Base-by-base conservation (phyloP, 2,113 vertebrate species). In the Centropus bengalensis region DNA sequence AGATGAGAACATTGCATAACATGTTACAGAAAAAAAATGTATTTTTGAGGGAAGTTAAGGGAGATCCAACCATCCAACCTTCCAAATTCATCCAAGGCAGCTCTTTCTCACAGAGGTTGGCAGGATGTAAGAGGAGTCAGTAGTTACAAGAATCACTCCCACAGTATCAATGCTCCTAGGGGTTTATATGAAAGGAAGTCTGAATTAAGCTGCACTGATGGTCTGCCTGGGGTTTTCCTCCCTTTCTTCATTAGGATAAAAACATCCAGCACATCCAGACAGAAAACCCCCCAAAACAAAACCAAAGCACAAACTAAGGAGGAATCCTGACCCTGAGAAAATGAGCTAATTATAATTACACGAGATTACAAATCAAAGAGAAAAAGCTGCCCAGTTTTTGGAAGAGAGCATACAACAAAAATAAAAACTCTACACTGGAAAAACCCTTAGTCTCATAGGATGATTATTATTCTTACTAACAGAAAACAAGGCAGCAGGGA, bases 401-500 rank as follows among this genome's bases (percentile, higher is more conserved):
- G 73, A 90, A 93, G 44, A 1, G 3, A 71, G 55, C 28, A 54
- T 15, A 54, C 42, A 89, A 84, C 47, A 82, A 85, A 91, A 96
- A 92, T 62, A 83, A 96, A 62, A 87, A 86, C 32, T 60, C 59
- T 51, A 74, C 70, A 24, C 56, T 79, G 84, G 82, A 90, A 83
- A 88, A 90, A 75, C 54, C 59, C 59, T 1, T 52, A 79, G 49
- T 79, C 82, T 86, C 59, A 71, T 70, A 81, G 88, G 73, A 94
- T 38, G 6, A 80, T 64, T 95, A 70, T 94, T 94, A 74, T 88
- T 91, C 82, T 94, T 95, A 40, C 44, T 89, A 92, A 91, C 33
- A 93, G 74, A 93, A 96, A 97, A 94, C 38, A 93, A 96, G 95
- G 93, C 96, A 91, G 45, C 51, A 82, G 88, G 91, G 94, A 96